These are phyloP conservation scores for Chorisops tibialis DNA, from an alignment of 2,888 invertebrate genomes.

Conservation along the genomic window DNA sequence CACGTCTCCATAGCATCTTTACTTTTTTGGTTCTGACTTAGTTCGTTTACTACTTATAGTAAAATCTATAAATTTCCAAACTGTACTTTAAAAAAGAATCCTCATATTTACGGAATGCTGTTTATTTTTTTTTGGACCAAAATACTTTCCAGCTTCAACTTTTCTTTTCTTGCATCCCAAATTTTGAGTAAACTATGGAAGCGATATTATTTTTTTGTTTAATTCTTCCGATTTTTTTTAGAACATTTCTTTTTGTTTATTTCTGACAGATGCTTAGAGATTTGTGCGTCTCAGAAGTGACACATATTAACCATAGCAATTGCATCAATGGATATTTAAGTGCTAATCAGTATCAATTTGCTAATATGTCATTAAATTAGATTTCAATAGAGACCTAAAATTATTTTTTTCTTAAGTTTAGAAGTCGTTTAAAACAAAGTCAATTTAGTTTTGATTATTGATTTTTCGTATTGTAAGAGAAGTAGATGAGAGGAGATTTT, in stretches of 20 bases:
- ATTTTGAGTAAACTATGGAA: neutral
- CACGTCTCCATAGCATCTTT: no score
- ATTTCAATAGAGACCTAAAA: conserved; percentile 12
- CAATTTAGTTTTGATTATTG: no score
- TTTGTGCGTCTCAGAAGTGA: conserved; percentile 41
- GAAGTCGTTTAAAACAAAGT: no score
- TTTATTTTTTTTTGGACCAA: conserved; percentile 9
- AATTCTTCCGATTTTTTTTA: no score
- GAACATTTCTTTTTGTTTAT: conserved; percentile 38
- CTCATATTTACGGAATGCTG: no score
- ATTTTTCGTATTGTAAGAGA: no score
- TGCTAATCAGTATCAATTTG: conserved; percentile 35
- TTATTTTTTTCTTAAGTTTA: no score
- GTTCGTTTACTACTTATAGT: no score
- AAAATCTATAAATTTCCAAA: no score
- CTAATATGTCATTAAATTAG: conserved; percentile 36
- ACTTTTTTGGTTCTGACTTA: no score
- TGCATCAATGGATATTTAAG: conserved; percentile 38
- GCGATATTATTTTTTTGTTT: conserved; percentile 31
- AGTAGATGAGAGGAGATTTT: no score
- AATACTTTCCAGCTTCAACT: conserved; percentile 2
- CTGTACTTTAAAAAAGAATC: no score
- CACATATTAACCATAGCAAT: conserved; percentile 38
- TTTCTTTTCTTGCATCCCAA: conserved; percentile 18
- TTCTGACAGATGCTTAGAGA: conserved; percentile 51